A percentile compares a stretch with the other conserved stretches of the same genome.
Evolutionary conservation across 2,888 invertebrate genomes (phyloP).

Genomic region (Hirtodrosophila histrioides): DNA sequence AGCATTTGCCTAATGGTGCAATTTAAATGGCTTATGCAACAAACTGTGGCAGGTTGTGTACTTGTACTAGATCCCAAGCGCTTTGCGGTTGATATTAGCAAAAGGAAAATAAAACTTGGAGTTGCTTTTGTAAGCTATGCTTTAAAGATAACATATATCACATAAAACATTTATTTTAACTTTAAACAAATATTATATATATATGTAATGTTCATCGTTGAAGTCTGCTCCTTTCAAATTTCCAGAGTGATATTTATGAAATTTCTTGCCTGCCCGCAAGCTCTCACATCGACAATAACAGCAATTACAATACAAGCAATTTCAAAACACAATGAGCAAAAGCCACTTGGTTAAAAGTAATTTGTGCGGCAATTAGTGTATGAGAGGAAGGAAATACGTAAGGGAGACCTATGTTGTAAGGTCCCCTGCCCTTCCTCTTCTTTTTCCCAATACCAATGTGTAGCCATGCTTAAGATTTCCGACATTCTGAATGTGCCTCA

Average conservation of each 20-base stretch:
- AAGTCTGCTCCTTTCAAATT: slow-evolving; percentile 2
- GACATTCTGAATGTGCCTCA: slow-evolving; percentile 8
- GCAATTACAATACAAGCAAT: slow-evolving; percentile 52
- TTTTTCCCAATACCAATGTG: slow-evolving; percentile 10
- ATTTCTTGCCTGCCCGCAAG: slow-evolving; percentile 3
- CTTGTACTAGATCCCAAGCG: too few relatives aligned
- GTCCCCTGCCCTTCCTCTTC: not conserved
- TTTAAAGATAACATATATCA: too few relatives aligned
- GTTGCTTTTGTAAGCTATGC: too few relatives aligned
- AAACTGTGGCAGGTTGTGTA: too few relatives aligned
- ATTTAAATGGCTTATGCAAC: too few relatives aligned
- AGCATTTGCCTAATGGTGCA: too few relatives aligned
- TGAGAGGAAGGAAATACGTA: slow-evolving; percentile 51
- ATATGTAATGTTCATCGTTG: too few relatives aligned
- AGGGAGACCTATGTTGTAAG: slow-evolving; percentile 17
- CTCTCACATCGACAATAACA: slow-evolving; percentile 1
- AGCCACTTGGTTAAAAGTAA: slow-evolving; percentile 64
- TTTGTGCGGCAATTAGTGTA: slow-evolving; percentile 69
- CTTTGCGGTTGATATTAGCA: too few relatives aligned
- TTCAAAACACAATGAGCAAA: slow-evolving; percentile 45
- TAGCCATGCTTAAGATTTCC: slow-evolving; percentile 37
- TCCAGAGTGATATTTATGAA: slow-evolving; percentile 2
- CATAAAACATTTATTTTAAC: too few relatives aligned
- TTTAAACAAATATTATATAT: too few relatives aligned
- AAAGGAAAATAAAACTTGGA: too few relatives aligned